Evolutionary conservation across 2,888 invertebrate genomes (phyloP), one percentile per base, ranked within the genome.

Genomic region (Axea sp.): DNA sequence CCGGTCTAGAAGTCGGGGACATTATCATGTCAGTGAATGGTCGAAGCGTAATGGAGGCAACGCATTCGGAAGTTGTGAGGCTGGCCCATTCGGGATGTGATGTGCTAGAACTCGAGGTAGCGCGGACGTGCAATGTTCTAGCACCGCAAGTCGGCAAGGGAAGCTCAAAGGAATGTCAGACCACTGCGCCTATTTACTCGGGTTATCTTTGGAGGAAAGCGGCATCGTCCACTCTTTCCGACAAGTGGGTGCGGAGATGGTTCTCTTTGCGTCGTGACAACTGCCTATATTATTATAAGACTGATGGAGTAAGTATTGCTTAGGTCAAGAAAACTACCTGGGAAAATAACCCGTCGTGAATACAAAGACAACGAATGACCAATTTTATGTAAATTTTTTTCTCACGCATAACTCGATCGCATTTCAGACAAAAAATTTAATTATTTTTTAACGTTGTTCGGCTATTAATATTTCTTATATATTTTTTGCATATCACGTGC

Each of bases 261-360:
- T 97, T 97, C 88, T 93, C 94, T 75, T 89, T 98, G 57, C 94
- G 96, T 81, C 92, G 94, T 53, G 97, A 98, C 89, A 95, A 96
- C 89, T 97, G 96, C 89, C 91, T 98, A 74, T 98, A 97, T 88
- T 97, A 95, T 89, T 98, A 97, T 89, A 97, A 97, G 90, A 94
- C 94, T 82, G 95, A 96, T 88, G 90, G 93, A 88, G 96, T 96
- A 88, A 90, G 92, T 89, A 39, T 51, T 2, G 9, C 1, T 5
- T 12, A 19, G 31, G 14, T 33, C 9, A 11, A n/a, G n/a, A n/a
- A n/a, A n/a, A n/a, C n/a, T n/a, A n/a, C n/a, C n/a, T n/a, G n/a
- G n/a, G n/a, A n/a, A n/a, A n/a, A n/a, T n/a, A n/a, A n/a, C n/a
- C n/a, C n/a, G n/a, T n/a, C n/a, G n/a, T n/a, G n/a, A n/a, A n/a